These are phyloP conservation scores for Oscheius myriophilus DNA, from an alignment of 2,888 invertebrate species.

Conservation along the genomic window DNA sequence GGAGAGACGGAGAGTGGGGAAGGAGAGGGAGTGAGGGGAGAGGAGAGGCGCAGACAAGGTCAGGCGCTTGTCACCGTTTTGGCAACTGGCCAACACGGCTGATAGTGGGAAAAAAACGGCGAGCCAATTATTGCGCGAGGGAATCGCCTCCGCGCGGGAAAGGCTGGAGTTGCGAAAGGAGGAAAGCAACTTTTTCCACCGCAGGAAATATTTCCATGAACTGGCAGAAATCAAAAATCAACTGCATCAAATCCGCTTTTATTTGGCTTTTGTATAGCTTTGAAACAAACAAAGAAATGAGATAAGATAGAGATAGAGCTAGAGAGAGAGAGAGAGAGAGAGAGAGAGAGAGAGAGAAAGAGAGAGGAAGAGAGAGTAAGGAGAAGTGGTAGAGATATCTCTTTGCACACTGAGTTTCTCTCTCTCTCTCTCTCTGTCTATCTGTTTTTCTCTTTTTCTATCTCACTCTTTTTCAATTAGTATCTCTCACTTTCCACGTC, in stretches of 20 bases:
- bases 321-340: neutral
- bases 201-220: neutral
- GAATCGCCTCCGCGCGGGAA: neutral
- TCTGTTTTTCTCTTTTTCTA: too few species aligned
- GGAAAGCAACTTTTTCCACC: neutral
- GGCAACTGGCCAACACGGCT: conserved; percentile 23
- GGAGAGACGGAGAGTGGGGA: neutral
- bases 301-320: too few species aligned
- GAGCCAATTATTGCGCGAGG: conserved; percentile 24
- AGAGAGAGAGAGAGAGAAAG: neutral
- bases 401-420: neutral
- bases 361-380: too few species aligned
- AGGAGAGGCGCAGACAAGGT: conserved; percentile 14
- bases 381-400: too few species aligned
- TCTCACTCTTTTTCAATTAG: too few species aligned
- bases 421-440: neutral
- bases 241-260: neutral
- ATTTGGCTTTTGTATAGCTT: neutral
- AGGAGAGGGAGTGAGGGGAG: neutral
- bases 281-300: neutral
- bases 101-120: conserved; percentile 13
- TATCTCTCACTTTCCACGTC: too few species aligned
- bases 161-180: neutral
- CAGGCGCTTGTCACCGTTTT: conserved; percentile 24
- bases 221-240: too few species aligned